Evolutionary conservation across 35 echinoderm and acorn worm species (phyloP).

Genomic region (Apostichopus japonicus): DNA sequence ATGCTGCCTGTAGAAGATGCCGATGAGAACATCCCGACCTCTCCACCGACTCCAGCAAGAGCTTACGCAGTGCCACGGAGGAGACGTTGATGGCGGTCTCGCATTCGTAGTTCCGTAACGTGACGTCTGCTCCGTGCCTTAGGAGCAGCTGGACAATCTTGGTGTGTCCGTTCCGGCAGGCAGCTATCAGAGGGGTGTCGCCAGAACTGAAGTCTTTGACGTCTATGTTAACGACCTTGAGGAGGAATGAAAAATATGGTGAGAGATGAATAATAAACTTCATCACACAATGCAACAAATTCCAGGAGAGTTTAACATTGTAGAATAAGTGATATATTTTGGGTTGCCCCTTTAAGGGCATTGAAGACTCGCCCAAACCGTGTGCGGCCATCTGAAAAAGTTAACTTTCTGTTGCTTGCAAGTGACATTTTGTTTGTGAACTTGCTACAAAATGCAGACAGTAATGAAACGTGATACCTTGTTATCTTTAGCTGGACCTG

Average conservation of each 20-base stretch:
- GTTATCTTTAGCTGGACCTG: too few relatives aligned
- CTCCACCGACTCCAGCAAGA: conserved; percentile 79
- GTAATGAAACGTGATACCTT: too few relatives aligned
- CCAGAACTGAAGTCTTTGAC: conserved; percentile 75
- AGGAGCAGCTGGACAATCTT: conserved; percentile 87
- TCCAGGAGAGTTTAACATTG: too few relatives aligned
- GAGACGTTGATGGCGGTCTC: conserved; percentile 85
- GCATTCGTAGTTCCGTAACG: conserved; percentile 78
- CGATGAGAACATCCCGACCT: conserved; percentile 74
- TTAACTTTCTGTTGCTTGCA: too few relatives aligned
- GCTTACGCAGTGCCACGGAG: conserved; percentile 27
- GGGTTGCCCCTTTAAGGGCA: too few relatives aligned
- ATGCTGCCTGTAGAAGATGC: conserved; percentile 92
- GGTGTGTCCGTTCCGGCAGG: conserved; percentile 66
- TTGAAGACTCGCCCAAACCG: too few relatives aligned
- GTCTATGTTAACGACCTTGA: conserved; percentile 89
- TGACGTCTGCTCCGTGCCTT: conserved; percentile 88
- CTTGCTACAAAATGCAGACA: too few relatives aligned
- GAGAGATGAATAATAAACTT: too few relatives aligned
- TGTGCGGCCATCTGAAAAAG: too few relatives aligned
- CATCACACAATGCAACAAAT: too few relatives aligned
- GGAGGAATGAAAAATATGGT: neutral
- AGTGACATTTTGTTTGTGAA: too few relatives aligned
- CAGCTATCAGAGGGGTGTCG: conserved; percentile 91
- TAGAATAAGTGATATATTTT: too few relatives aligned